These are phyloP conservation scores for Planiliza haematocheilus DNA, from an alignment of 2,113 vertebrate genomes.

Conservation along the genomic window DNA sequence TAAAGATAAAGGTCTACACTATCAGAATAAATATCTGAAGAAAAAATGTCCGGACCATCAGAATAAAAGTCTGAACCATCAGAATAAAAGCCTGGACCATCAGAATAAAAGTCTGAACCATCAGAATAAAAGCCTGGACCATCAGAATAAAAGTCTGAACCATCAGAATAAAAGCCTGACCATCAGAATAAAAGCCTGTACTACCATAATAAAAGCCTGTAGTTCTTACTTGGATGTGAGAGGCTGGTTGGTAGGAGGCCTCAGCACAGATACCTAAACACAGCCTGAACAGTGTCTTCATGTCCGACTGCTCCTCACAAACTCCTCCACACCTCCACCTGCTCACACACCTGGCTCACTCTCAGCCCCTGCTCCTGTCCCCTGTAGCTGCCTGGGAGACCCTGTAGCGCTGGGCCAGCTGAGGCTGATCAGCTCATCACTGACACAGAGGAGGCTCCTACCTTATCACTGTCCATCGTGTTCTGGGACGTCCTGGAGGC, in stretches of 20 bases:
- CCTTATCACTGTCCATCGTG: constrained; percentile 98
- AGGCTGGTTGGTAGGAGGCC: constrained; percentile 50
- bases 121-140: too few relatives aligned
- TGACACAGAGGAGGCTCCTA: constrained; percentile 70
- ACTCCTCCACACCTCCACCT: too few relatives aligned
- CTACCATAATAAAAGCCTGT: constrained; percentile 7
- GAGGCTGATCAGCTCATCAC: constrained; percentile 61
- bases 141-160: too few relatives aligned
- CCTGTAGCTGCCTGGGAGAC: constrained; percentile 67
- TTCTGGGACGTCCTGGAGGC: constrained; percentile 98
- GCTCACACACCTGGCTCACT: neutral
- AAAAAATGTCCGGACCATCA: too few relatives aligned
- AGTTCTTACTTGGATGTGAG: constrained; percentile 75
- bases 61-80: too few relatives aligned
- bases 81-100: too few relatives aligned
- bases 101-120: too few relatives aligned
- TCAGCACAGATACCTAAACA: constrained; percentile 65
- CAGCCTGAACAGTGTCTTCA: constrained; percentile 75
- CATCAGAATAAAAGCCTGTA: neutral
- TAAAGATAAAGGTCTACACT: too few relatives aligned
- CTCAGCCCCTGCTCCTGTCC: constrained; percentile 67
- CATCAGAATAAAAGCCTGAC: too few relatives aligned
- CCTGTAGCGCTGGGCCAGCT: constrained; percentile 71
- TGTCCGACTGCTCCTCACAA: too few relatives aligned
- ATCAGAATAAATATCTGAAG: too few relatives aligned